These are phyloP conservation scores for Lepeophtheirus nordmannii DNA, from an alignment of 2,888 invertebrate genomes.

Conservation along the genomic window DNA sequence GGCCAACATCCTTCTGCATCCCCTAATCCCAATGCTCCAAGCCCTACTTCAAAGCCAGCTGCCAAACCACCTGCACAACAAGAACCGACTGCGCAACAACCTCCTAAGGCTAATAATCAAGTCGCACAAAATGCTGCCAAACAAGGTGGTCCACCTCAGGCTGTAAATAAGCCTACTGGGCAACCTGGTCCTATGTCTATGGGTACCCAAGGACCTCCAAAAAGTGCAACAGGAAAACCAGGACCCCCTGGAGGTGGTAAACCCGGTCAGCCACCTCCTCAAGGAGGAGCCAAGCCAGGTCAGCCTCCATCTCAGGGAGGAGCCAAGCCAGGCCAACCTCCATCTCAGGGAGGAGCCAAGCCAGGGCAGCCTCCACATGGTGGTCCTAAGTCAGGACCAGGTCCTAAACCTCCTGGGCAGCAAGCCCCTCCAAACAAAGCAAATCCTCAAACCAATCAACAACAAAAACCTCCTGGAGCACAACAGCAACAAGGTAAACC, in stretches of 20 bases:
- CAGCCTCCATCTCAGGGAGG: neutral
- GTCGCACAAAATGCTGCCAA: neutral
- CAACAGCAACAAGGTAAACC: conserved; percentile 9
- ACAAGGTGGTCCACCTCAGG: neutral
- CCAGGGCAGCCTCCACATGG: neutral
- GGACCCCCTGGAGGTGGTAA: neutral
- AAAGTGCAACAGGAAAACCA: neutral
- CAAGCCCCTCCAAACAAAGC: conserved; percentile 1
- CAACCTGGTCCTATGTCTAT: neutral
- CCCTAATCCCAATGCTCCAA: neutral
- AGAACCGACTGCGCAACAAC: conserved; percentile 5
- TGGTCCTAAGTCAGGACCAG: neutral
- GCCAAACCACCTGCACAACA: conserved; percentile 9
- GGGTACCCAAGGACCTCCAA: neutral
- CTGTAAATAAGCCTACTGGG: neutral
- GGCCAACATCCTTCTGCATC: neutral
- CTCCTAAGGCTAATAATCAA: neutral
- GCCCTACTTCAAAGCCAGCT: neutral
- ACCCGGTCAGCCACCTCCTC: neutral
- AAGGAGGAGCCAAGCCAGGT: neutral
- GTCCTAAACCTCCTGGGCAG: neutral
- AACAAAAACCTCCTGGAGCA: neutral
- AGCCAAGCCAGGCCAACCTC: conserved; percentile 7
- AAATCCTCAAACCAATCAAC: neutral
- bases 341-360: conserved; percentile 4